Evolutionary conservation across 2,797 vertebrate species (phyloP), one percentile per base, ranked within the genome.

Genomic region (Pteronotus mesoamericanus): DNA sequence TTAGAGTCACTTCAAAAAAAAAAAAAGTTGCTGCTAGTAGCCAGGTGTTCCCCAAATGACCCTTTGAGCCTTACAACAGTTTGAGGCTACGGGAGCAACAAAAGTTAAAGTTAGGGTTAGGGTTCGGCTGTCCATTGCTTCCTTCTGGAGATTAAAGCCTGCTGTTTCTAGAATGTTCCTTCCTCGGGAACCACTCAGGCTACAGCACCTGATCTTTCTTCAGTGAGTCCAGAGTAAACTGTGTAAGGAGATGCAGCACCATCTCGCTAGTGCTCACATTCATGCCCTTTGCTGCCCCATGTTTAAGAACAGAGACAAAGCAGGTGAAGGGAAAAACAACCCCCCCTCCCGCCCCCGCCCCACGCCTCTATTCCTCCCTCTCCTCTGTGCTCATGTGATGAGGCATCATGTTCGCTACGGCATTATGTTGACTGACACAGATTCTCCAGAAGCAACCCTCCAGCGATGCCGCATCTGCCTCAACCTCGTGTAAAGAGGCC

Each of bases 281-380:
- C 22, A 37, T 1, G 15, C 29, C n/a, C 64, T 57, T 3, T n/a
- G 61, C 26, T 34, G 22, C n/a, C 37, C 15, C 21, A 0, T 4
- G 46, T 75, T 94, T 51, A 42, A 72, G 34, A 77, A 26, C 39
- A 1, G n/a, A 92, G 74, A 42, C 37, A 14, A 92, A 46, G 21
- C 37, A 46, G 34, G 44, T 0, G 0, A 44, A 51, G 42, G 48
- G 19, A 22, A 37, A 46, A 22, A 21, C 26, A 42, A 21, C 7
- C 37, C 12, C 3, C 3, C 3, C 3, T 0, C 5, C n/a, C 7
- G 37, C 12, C 3, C 3, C 3, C 3, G 0, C n/a, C 34, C 11
- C 0, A 4, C 3, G 6, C 29, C 39, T 44, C 12, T 11, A 6
- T n/a, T 51, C 19, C 19, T 2, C 64, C 51, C 16, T n/a, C 16